A percentile compares a stretch with the other conserved stretches of the same genome.
phyloP scores from a whole-genome alignment of 2,113 vertebrate species.

The Phylloscopus trochilus region DNA sequence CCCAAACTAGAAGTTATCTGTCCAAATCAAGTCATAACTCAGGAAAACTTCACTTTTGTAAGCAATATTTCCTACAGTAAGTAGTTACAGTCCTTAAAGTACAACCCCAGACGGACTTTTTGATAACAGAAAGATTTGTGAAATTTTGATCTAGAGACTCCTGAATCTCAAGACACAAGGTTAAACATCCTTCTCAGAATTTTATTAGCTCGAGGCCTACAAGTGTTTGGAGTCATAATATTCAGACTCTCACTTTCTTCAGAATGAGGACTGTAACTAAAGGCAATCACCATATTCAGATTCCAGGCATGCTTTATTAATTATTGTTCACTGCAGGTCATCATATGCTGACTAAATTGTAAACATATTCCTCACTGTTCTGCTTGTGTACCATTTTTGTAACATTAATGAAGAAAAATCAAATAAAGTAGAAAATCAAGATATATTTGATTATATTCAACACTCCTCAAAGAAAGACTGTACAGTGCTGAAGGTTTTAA shows the following conservation, averaged over 20 bases:
- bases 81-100: not conserved
- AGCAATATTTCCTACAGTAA: not conserved
- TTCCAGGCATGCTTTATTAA: not conserved
- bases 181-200: not conserved
- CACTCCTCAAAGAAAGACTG: not conserved
- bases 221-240: not conserved
- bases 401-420: not conserved
- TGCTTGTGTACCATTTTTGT: slow-evolving; percentile 20
- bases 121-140: not conserved
- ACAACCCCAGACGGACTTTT: not conserved
- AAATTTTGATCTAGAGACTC: not conserved
- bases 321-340: not conserved
- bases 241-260: not conserved
- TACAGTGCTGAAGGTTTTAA: not conserved
- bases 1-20: not conserved
- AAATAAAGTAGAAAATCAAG: slow-evolving; percentile 24
- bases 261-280: not conserved
- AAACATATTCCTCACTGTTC: not conserved
- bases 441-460: slow-evolving; percentile 2
- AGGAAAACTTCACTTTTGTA: not conserved
- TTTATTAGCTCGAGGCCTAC: not conserved
- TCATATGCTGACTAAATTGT: not conserved
- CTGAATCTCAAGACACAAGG: not conserved
- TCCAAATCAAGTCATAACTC: not conserved
- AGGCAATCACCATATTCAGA: not conserved